Evolutionary conservation across 2,888 invertebrate genomes (phyloP).

Genomic region (Oxytorus armatus): DNA sequence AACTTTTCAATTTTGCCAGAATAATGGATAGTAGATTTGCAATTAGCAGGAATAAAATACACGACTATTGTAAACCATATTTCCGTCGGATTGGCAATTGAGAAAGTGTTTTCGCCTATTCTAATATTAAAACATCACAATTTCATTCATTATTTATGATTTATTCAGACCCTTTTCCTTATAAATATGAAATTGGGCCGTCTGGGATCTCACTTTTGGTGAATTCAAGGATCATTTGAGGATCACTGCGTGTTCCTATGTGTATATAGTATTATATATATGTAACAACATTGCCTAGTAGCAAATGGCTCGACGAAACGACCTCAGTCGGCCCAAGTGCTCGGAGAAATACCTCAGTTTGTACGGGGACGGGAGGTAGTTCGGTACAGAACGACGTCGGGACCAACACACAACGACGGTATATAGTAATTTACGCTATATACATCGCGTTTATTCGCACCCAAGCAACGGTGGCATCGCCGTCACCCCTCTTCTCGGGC

Average conservation of each 20-base stretch:
- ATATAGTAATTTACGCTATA: constrained; percentile 5
- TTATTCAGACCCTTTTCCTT: constrained; percentile 22
- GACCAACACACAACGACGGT: not conserved
- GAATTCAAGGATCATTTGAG: constrained; percentile 37
- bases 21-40: no score
- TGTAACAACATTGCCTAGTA: not conserved
- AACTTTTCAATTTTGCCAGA: no score
- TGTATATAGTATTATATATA: not conserved
- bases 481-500: not conserved
- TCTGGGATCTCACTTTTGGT: not conserved
- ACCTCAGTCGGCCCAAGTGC: constrained; percentile 42
- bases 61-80: no score
- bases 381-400: constrained; percentile 23
- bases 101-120: no score
- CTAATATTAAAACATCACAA: not conserved
- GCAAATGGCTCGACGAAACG: constrained; percentile 59
- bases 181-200: constrained; percentile 14
- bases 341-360: constrained; percentile 38
- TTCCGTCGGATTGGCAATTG: no score
- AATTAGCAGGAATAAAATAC: no score
- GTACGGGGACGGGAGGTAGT: constrained; percentile 20
- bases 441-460: constrained; percentile 27
- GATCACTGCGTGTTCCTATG: constrained; percentile 36
- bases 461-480: not conserved
- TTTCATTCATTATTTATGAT: not conserved